phyloP scores from a whole-genome alignment of 2,797 vertebrate genomes.

The Fringilla coelebs region DNA sequence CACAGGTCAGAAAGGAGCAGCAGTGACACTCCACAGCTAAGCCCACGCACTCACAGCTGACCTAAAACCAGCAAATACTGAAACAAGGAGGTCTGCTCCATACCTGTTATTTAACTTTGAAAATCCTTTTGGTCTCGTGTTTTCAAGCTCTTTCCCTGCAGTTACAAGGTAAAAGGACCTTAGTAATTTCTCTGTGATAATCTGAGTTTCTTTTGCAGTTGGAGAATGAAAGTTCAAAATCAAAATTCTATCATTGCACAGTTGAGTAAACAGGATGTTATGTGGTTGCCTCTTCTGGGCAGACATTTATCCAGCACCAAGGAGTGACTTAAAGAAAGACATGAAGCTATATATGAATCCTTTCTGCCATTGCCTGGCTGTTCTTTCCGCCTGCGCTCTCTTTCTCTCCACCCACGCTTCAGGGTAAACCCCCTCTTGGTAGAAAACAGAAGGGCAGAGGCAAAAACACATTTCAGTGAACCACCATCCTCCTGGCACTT shows the following conservation, averaged over 20 bases:
- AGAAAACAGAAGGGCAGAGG: neutral
- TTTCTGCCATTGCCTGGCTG: neutral
- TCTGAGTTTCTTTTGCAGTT: neutral
- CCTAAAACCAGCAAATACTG: neutral
- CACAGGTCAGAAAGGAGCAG: neutral
- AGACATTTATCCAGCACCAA: neutral
- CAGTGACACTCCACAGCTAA: neutral
- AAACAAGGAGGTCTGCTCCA: rapidly evolving
- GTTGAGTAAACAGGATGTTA: neutral
- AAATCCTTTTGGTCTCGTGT: neutral
- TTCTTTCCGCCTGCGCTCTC: neutral
- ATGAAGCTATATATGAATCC: neutral
- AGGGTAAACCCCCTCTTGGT: neutral
- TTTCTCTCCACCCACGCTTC: neutral
- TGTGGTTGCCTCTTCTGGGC: neutral
- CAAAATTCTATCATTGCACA: neutral
- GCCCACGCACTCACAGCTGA: neutral
- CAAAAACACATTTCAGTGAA: neutral
- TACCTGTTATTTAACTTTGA: neutral
- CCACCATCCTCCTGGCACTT: neutral
- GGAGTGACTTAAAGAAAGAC: neutral
- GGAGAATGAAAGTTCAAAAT: neutral
- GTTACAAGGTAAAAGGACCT: neutral
- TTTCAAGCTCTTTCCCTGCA: neutral
- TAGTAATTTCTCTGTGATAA: neutral